Conservation (phyloP, 2,797 vertebrate species). For the Phaenicophaeus curvirostris region DNA sequence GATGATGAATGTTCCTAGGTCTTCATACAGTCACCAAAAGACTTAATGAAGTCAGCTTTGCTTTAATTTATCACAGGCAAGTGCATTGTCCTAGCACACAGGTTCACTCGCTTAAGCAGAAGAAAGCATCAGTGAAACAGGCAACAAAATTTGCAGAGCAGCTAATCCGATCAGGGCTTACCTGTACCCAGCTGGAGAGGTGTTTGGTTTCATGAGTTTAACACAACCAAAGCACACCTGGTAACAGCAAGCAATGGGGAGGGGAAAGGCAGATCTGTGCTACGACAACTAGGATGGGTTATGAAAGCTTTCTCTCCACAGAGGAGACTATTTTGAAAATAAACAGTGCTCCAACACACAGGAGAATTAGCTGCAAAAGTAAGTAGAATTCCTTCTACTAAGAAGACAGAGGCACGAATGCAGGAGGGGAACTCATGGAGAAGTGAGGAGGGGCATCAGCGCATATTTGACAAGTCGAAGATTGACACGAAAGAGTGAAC, state of each 20-base stretch:
- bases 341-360: neutral
- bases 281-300: neutral
- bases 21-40: neutral
- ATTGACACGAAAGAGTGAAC: neutral
- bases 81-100: neutral
- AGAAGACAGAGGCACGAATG: accelerated
- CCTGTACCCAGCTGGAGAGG: constrained; percentile 30
- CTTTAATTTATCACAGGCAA: neutral
- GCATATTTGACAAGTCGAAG: neutral
- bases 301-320: neutral
- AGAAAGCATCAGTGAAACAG: neutral
- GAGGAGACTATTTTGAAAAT: neutral
- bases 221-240: neutral
- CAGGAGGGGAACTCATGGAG: neutral
- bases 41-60: neutral
- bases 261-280: neutral
- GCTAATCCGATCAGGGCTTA: constrained; percentile 46
- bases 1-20: neutral
- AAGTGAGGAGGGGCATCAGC: neutral
- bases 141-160: neutral
- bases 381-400: neutral
- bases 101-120: neutral
- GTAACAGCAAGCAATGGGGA: neutral
- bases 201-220: constrained; percentile 13
- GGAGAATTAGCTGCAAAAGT: neutral